These are phyloP conservation scores for Melanotaenia nigrans DNA, from an alignment of 2,797 vertebrate genomes.

Conservation along the genomic window DNA sequence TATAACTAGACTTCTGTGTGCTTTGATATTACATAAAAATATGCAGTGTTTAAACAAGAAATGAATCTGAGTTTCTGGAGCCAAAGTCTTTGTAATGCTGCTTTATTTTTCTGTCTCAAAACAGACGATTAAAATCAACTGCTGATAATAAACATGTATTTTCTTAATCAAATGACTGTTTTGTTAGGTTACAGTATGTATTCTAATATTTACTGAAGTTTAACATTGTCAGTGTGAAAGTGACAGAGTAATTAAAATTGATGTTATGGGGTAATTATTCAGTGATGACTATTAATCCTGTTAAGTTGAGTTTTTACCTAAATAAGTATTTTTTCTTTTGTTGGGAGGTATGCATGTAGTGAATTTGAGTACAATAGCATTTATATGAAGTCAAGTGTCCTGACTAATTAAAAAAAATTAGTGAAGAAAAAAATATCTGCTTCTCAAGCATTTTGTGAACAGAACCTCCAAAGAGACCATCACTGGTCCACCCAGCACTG, in stretches of 20 bases:
- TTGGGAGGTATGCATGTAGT: no score
- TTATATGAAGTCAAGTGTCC: no score
- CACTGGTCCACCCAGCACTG: not conserved
- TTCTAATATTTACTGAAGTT: not conserved
- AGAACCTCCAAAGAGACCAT: not conserved
- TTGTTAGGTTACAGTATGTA: not conserved
- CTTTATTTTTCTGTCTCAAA: constrained; percentile 41
- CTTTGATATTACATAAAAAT: constrained; percentile 13
- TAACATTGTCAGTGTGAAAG: not conserved
- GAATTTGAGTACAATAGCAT: no score
- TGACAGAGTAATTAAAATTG: not conserved
- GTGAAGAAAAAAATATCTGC: no score
- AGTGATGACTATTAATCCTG: not conserved
- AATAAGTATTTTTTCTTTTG: no score
- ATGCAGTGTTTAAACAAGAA: constrained; percentile 7
- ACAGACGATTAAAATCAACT: not conserved
- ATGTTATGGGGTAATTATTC: not conserved
- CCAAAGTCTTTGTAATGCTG: constrained; percentile 21
- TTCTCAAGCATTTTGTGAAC: not conserved
- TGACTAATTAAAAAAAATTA: no score
- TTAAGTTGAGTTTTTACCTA: not conserved
- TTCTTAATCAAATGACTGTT: constrained; percentile 34
- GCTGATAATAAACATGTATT: constrained; percentile 61
- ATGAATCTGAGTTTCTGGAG: constrained; percentile 19
- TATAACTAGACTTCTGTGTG: not conserved